These are phyloP conservation scores for Acanthurus lineatus DNA, from an alignment of 2,797 vertebrate species.

Conservation along the genomic window DNA sequence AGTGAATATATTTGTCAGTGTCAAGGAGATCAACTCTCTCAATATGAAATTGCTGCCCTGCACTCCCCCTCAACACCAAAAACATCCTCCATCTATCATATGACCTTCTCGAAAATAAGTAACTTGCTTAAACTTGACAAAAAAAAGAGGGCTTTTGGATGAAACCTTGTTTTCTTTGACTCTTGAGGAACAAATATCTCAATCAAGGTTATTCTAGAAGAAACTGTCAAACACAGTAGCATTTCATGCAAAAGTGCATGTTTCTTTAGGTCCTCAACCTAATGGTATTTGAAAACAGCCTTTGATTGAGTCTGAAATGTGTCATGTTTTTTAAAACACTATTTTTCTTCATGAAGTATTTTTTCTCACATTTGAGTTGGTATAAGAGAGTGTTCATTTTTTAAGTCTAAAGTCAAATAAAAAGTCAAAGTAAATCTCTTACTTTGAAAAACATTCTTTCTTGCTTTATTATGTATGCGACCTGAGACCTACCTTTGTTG, in stretches of 20 bases:
- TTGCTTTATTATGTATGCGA: constrained; percentile 26
- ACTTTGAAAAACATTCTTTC: constrained; percentile 9
- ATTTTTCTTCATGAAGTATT: constrained; percentile 13
- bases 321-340: not conserved
- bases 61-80: constrained; percentile 2
- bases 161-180: constrained; percentile 23
- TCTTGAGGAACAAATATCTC: not conserved
- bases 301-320: constrained; percentile 31
- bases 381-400: not conserved
- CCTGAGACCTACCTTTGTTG: constrained; percentile 26
- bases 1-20: constrained; percentile 21
- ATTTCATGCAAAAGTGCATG: constrained; percentile 15
- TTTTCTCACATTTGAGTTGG: constrained; percentile 4
- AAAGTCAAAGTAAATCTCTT: constrained; percentile 27
- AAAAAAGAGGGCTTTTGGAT: not conserved
- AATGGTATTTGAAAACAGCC: constrained; percentile 7
- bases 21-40: constrained; percentile 17
- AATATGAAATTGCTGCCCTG: constrained; percentile 13
- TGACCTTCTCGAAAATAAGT: constrained; percentile 4
- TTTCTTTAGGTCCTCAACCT: constrained; percentile 13
- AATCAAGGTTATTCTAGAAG: constrained; percentile 27
- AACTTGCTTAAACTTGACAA: constrained; percentile 25
- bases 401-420: constrained; percentile 19
- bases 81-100: constrained; percentile 5
- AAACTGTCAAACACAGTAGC: constrained; percentile 5